These are phyloP conservation scores for Hystrix cristata DNA, from an alignment of 2,113 vertebrate genomes.

Conservation along the genomic window DNA sequence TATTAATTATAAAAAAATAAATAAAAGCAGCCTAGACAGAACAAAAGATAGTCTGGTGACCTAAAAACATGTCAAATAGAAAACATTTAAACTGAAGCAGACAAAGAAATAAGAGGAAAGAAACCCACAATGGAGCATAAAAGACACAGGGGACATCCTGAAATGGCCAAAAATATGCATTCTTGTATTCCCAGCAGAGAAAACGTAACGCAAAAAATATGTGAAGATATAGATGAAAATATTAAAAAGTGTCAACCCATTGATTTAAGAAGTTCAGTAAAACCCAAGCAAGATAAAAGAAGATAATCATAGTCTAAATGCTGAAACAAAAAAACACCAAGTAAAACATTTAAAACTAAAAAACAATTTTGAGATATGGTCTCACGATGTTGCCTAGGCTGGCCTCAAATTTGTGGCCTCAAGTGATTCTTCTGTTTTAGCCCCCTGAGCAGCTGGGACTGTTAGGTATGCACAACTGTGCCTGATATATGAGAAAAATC, in stretches of 20 bases:
- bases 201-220: neutral
- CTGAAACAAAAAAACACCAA: neutral
- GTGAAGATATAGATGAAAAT: neutral
- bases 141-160: neutral
- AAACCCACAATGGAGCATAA: neutral
- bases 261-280: constrained; percentile 24
- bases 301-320: neutral
- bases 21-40: neutral
- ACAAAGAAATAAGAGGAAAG: neutral
- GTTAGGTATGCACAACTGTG: too few species aligned
- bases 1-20: constrained; percentile 2
- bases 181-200: neutral
- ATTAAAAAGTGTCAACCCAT: constrained; percentile 34
- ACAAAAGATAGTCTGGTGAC: neutral
- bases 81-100: neutral
- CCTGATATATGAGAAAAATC: neutral
- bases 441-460: neutral
- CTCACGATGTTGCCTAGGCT: neutral
- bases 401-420: neutral
- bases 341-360: neutral
- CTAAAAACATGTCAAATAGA: neutral
- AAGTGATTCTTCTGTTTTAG: neutral
- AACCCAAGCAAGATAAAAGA: constrained; percentile 16
- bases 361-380: neutral
- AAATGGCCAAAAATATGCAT: neutral